A percentile compares a stretch with the other conserved stretches of the same genome.
Conservation (phyloP, 2,113 vertebrate species). For the Bothrops jararaca region DNA sequence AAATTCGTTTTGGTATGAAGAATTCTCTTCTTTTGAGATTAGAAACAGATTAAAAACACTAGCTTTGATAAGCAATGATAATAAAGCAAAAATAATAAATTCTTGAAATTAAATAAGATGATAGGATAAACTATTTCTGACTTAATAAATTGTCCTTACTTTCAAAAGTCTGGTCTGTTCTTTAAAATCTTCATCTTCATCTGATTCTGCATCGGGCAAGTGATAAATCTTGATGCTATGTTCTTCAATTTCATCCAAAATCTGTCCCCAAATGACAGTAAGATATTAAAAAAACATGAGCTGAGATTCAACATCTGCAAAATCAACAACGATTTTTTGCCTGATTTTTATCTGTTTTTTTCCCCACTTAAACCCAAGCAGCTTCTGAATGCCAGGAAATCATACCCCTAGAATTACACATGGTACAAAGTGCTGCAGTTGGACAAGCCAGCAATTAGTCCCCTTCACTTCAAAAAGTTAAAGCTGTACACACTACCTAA, state of each 20-base stretch:
- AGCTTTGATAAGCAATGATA: not conserved
- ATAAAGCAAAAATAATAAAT: not conserved
- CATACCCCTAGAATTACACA: not conserved
- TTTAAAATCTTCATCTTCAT: slow-evolving; percentile 98
- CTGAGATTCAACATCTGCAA: not conserved
- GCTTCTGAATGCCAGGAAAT: not conserved
- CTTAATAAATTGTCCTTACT: slow-evolving; percentile 61
- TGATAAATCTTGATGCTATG: slow-evolving; percentile 98
- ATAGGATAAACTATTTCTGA: not conserved
- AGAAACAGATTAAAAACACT: not conserved
- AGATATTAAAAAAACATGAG: not conserved
- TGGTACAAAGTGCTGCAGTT: not conserved
- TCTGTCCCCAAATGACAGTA: slow-evolving; percentile 64
- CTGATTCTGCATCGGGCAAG: slow-evolving; percentile 94
- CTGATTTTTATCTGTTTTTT: not conserved
- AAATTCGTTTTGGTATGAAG: not conserved
- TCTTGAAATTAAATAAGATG: not conserved
- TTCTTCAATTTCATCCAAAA: slow-evolving; percentile 97
- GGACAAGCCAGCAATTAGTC: not conserved
- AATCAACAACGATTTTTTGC: not conserved
- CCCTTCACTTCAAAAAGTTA: not conserved
- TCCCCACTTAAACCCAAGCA: not conserved
- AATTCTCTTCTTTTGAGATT: not conserved
- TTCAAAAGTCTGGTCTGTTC: slow-evolving; percentile 96
- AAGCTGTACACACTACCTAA: not conserved